Conservation (phyloP, 2,797 vertebrate species). For the Manis javanica region DNA sequence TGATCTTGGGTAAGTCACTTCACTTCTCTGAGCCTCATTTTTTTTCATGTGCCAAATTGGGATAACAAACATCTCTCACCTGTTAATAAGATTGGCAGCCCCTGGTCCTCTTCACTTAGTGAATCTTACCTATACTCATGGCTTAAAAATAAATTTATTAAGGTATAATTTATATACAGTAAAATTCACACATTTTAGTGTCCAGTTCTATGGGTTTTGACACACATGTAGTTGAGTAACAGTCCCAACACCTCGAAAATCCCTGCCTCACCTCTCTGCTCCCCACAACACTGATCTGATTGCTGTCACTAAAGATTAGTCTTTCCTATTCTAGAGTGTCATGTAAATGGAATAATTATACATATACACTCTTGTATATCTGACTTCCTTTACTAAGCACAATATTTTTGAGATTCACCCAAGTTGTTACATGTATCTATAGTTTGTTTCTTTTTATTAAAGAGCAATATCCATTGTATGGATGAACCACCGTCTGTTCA, state of each 20-base stretch:
- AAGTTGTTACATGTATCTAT: neutral
- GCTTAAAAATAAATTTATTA: neutral
- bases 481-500: neutral
- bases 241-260: too few relatives aligned
- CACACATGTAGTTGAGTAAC: neutral
- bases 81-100: neutral
- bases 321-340: neutral
- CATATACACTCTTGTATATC: neutral
- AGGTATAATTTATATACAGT: neutral
- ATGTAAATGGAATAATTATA: neutral
- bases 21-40: neutral
- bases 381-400: neutral
- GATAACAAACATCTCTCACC: neutral
- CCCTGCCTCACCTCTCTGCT: neutral
- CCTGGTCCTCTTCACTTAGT: neutral
- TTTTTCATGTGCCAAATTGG: neutral
- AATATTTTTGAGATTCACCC: neutral
- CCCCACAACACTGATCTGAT: neutral
- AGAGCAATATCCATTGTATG: neutral
- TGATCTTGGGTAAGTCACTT: neutral
- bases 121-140: neutral
- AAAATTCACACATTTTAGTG: neutral
- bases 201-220: neutral
- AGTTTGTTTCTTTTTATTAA: neutral
- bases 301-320: neutral